phyloP scores from a whole-genome alignment of 2,113 vertebrate genomes.

The Entosphenus tridentatus region DNA sequence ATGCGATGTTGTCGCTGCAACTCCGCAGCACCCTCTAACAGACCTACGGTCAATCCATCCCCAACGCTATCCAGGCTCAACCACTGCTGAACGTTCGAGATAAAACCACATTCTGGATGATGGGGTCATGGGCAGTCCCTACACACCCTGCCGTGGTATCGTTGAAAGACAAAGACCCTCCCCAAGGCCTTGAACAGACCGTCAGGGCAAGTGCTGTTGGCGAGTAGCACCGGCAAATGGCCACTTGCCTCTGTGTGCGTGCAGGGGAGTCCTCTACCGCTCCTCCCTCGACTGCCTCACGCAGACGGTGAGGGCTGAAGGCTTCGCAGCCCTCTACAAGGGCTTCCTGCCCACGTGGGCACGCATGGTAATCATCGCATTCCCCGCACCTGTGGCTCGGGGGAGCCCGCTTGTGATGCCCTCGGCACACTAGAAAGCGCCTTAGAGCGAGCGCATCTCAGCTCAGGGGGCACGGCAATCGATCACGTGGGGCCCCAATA shows the following conservation, averaged over 20 bases:
- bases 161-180: background rate
- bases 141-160: background rate
- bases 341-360: conserved; percentile 52
- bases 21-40: too few species aligned
- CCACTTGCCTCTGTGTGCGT: conserved; percentile 6
- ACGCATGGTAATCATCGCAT: conserved; percentile 31
- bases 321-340: conserved; percentile 46
- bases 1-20: too few species aligned
- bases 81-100: background rate
- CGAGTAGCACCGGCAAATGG: background rate
- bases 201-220: too few species aligned
- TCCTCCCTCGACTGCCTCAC: conserved; percentile 42
- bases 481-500: too few species aligned
- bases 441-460: too few species aligned
- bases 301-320: conserved; percentile 34
- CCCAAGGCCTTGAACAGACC: background rate
- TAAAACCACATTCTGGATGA: background rate
- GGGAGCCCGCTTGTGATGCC: too few species aligned
- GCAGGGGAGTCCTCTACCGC: conserved; percentile 42
- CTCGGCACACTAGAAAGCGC: too few species aligned
- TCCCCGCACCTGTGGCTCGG: too few species aligned
- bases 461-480: too few species aligned
- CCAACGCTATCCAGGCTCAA: background rate
- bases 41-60: too few species aligned
- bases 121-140: background rate